phyloP scores from a whole-genome alignment of 2,797 vertebrate species.

The Platyrinchus mystaceus region DNA sequence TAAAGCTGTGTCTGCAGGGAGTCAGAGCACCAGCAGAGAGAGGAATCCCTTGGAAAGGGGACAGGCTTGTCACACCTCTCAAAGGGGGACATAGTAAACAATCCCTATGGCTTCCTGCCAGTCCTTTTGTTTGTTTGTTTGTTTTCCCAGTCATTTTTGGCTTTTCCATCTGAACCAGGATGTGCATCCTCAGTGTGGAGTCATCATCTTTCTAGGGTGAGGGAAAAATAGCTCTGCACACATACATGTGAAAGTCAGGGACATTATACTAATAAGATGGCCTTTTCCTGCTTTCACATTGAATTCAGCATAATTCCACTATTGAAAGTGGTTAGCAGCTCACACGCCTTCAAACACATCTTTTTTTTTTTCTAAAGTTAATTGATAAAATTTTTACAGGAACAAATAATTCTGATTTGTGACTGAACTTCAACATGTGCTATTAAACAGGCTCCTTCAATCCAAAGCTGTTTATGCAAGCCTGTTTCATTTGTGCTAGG shows the following conservation, averaged over 20 bases:
- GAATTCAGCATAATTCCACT: not conserved
- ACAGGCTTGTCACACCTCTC: not conserved
- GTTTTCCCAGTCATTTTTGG: not conserved
- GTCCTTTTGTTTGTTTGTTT: not conserved
- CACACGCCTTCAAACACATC: not conserved
- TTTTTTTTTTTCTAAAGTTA: not conserved
- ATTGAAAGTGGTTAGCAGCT: not conserved
- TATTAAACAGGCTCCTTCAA: not conserved
- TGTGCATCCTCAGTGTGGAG: not conserved
- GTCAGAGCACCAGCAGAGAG: not conserved
- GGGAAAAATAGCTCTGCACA: not conserved
- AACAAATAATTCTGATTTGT: not conserved
- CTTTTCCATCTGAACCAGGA: not conserved
- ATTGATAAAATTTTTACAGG: not conserved
- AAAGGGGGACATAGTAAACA: not conserved
- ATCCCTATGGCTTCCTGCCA: not conserved
- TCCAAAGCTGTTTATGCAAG: not conserved
- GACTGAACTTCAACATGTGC: not conserved
- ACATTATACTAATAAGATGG: not conserved
- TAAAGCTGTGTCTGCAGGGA: not conserved
- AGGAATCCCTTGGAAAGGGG: conserved; percentile 14
- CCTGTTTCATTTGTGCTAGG: not conserved
- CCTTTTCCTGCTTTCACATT: not conserved
- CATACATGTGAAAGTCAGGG: not conserved
- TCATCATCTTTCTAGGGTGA: not conserved